Evolutionary conservation across 2,888 invertebrate species (phyloP), one percentile per base, ranked within the genome.

Genomic region (Auanema freiburgensis): DNA sequence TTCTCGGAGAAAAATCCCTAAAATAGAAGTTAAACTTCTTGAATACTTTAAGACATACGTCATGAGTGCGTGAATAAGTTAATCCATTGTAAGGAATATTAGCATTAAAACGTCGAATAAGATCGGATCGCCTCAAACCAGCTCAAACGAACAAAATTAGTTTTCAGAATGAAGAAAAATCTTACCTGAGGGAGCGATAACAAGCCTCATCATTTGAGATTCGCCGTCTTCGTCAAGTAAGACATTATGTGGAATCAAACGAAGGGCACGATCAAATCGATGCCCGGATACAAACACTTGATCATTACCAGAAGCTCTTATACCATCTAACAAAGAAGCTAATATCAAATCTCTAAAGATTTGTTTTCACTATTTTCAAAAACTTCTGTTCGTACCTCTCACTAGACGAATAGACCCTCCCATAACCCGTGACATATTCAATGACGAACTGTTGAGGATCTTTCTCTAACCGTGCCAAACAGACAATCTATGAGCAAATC

Each of bases 71-170:
- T 75, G 96, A 93, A 86, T 97, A 95, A 72, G 93, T 89, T 56
- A 98, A 89, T 21, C 98, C 98, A 85, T 93, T 95, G 87, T 97
- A 98, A 2, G 97, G 93, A 79, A 96, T 90, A 86, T 98, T 98
- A 55, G 93, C 92, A 87, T 98, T 98, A 86, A 98, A 98, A 67
- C 97, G 88, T 76, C 92, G 90, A 23, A 98, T 89, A 75, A 93
- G 91, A 84, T 94, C 92, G 24, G 89, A 85, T 81, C 90, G 90
- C 5, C 88, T 85, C 84, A 89, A 88, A 46, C 88, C 87, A 23
- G 88, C 88, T 67, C 57, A 68, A 73, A 72, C 52, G 43, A 51
- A 12, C n/a, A 12, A 21, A 6, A 16, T 25, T 4, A 3, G n/a
- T 10, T 1, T 18, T 42, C 42, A 18, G 33, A 50, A 23, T 12